phyloP scores from a whole-genome alignment of 2,888 invertebrate genomes.

The Athetis lepigone region DNA sequence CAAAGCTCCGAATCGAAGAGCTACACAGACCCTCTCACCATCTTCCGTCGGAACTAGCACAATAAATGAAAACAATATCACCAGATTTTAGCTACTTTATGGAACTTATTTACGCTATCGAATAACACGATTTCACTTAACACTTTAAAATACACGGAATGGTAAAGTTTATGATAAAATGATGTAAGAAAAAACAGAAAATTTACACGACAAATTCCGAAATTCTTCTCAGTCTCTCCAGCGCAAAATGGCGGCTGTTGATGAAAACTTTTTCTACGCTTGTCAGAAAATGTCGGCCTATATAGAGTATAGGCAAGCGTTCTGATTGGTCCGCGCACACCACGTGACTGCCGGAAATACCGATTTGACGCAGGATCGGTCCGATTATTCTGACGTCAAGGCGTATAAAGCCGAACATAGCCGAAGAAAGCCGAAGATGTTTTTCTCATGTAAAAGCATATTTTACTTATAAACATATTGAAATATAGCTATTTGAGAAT shows the following conservation, averaged over 20 bases:
- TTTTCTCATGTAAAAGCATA: conserved; percentile 66
- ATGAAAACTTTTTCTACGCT: conserved; percentile 98
- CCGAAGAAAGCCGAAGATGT: conserved; percentile 78
- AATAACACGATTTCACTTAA: conserved; percentile 89
- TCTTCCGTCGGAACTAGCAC: conserved; percentile 93
- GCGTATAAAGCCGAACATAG: conserved; percentile 79
- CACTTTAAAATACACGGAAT: conserved; percentile 91
- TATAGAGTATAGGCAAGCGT: conserved; percentile 76
- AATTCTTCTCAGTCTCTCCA: conserved; percentile 94
- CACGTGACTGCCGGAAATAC: conserved; percentile 89
- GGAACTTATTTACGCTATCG: conserved; percentile 86
- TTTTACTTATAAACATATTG: conserved; percentile 40
- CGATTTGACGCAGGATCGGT: conserved; percentile 86
- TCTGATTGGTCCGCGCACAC: conserved; percentile 84
- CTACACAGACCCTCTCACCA: conserved; percentile 94
- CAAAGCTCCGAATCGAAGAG: conserved; percentile 93
- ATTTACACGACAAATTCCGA: conserved; percentile 93
- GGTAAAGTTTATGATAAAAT: conserved; percentile 90
- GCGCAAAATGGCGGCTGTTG: conserved; percentile 98
- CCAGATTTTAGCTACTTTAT: conserved; percentile 89
- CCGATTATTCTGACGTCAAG: conserved; percentile 87
- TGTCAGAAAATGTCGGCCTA: conserved; percentile 94
- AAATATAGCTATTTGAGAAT: neutral
- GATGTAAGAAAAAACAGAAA: conserved; percentile 91
- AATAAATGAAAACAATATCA: conserved; percentile 93